A percentile compares a stretch with the other conserved stretches of the same genome.
Conservation (phyloP, 2,113 vertebrate species). For the Nipponia nippon region DNA sequence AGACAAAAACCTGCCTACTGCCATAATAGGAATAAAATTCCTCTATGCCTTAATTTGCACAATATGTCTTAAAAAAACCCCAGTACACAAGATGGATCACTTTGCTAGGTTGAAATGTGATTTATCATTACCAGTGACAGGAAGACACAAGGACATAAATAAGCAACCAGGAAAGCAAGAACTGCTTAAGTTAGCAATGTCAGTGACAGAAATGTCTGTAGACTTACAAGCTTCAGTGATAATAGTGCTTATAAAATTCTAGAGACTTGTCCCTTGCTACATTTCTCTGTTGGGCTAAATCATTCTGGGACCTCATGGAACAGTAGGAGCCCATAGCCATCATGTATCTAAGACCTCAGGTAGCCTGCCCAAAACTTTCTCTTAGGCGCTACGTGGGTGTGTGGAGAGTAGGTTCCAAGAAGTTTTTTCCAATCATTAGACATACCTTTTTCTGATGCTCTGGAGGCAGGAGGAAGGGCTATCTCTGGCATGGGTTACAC, state of each 20-base stretch:
- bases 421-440: neutral
- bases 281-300: neutral
- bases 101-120: neutral
- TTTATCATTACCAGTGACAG: neutral
- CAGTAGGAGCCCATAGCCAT: neutral
- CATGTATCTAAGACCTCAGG: neutral
- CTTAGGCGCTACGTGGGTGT: fast-evolving
- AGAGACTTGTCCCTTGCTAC: neutral
- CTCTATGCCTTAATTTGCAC: neutral
- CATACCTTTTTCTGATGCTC: neutral
- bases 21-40: neutral
- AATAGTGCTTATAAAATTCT: neutral
- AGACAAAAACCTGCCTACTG: neutral
- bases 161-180: neutral
- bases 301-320: neutral
- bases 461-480: neutral
- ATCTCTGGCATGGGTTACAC: fast-evolving
- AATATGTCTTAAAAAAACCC: neutral
- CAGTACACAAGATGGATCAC: neutral
- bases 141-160: neutral
- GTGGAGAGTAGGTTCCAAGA: neutral
- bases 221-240: neutral
- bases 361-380: neutral
- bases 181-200: neutral
- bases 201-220: neutral